Conservation (phyloP, 2,113 vertebrate species). For the Pygoscelis antarcticus region DNA sequence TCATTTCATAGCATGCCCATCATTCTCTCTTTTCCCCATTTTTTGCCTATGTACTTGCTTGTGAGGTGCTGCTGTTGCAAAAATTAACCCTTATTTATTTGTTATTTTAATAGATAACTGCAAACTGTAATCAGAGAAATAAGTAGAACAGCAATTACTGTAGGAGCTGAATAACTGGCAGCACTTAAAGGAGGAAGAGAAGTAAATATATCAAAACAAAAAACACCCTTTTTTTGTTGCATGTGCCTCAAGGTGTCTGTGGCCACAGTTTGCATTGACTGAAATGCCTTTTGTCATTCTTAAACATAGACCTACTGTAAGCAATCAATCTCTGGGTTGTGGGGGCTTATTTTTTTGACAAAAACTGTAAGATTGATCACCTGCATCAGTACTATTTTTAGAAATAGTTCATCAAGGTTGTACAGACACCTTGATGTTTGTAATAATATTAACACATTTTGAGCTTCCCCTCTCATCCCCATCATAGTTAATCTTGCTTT, state of each 20-base stretch:
- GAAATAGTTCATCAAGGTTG: slow-evolving; percentile 63
- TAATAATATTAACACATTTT: background rate
- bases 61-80: background rate
- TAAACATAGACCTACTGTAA: slow-evolving; percentile 1
- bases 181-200: background rate
- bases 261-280: background rate
- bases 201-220: background rate
- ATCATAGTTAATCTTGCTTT: background rate
- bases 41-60: background rate
- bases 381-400: slow-evolving; percentile 5
- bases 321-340: slow-evolving; percentile 32
- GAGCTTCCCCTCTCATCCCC: background rate
- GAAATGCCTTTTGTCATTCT: background rate
- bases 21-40: background rate
- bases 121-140: background rate
- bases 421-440: slow-evolving; percentile 17
- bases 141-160: background rate
- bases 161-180: background rate
- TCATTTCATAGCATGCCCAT: background rate
- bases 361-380: slow-evolving; percentile 57
- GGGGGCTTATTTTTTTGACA: slow-evolving; percentile 31
- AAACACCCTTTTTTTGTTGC: background rate
- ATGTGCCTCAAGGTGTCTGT: background rate
- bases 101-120: background rate
- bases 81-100: background rate